Percentiles rank a stretch among this genome's conserved stretches.
phyloP scores from a whole-genome alignment of 1,140 invertebrate genomes.

The Drosophila subobscura region DNA sequence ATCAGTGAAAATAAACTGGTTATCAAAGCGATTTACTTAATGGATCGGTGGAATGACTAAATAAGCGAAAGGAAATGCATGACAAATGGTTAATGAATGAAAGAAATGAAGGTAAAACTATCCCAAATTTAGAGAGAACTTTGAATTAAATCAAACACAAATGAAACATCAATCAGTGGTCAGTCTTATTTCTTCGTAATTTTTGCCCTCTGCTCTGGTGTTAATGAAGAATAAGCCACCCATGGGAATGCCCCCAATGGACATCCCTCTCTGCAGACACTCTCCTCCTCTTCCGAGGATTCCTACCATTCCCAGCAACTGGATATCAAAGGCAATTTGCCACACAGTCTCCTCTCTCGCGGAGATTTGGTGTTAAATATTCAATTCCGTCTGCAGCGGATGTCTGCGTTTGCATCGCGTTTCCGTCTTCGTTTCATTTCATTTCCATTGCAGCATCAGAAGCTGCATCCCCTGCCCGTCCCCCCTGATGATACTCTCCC shows the following conservation, averaged over 20 bases:
- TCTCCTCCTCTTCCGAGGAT: constrained; percentile 9
- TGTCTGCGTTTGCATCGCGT: constrained; percentile 58
- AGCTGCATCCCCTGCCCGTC: not conserved
- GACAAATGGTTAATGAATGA: constrained; percentile 1
- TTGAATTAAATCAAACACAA: too few relatives aligned
- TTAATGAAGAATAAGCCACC: too few relatives aligned
- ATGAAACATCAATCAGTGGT: too few relatives aligned
- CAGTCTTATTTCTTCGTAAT: too few relatives aligned
- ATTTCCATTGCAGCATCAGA: constrained; percentile 48
- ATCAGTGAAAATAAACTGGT: constrained; percentile 41
- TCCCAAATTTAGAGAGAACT: too few relatives aligned
- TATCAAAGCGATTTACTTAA: constrained; percentile 25
- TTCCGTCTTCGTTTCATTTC: constrained; percentile 53
- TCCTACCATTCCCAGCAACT: constrained; percentile 33
- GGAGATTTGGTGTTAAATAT: constrained; percentile 62
- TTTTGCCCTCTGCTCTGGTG: too few relatives aligned
- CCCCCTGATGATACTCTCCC: too few relatives aligned
- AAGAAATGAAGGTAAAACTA: not conserved
- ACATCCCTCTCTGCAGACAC: too few relatives aligned
- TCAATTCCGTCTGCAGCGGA: constrained; percentile 61
- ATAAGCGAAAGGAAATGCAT: not conserved
- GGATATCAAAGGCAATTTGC: constrained; percentile 64
- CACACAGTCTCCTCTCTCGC: constrained; percentile 27
- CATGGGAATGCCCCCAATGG: too few relatives aligned
- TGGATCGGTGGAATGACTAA: constrained; percentile 12